Percentiles rank a stretch among this genome's conserved stretches.
Conservation (phyloP, 2,797 vertebrate genomes). For the Diplodus sargus region DNA sequence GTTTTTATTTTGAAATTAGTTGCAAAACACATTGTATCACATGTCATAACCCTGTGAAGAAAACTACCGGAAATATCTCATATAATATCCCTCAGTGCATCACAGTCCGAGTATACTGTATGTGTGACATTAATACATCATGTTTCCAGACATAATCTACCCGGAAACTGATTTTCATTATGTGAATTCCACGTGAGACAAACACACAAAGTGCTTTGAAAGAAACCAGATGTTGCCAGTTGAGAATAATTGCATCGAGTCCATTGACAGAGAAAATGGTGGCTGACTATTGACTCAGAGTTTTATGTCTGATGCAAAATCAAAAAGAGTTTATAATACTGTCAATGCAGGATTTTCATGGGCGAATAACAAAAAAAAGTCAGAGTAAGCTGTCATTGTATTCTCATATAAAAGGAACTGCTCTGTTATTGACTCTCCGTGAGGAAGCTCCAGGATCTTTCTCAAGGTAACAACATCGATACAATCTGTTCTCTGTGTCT, state of each 20-base stretch:
- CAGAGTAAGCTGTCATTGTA: background rate
- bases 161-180: background rate
- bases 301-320: background rate
- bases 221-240: background rate
- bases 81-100: background rate
- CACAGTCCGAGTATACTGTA: background rate
- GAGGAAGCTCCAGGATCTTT: conserved; percentile 7
- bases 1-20: conserved; percentile 50
- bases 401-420: background rate
- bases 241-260: background rate
- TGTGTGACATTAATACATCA: background rate
- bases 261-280: background rate
- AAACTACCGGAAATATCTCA: background rate
- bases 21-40: background rate
- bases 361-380: background rate
- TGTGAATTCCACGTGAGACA: background rate
- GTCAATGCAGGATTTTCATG: background rate
- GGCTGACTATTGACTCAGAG: background rate
- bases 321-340: background rate
- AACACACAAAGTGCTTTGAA: background rate
- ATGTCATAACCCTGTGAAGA: background rate
- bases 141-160: background rate
- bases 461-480: background rate
- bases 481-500: conserved; percentile 1
- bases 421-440: background rate